Evolutionary conservation across 2,888 invertebrate genomes (phyloP).

Genomic region (Tanypteryx hageni): DNA sequence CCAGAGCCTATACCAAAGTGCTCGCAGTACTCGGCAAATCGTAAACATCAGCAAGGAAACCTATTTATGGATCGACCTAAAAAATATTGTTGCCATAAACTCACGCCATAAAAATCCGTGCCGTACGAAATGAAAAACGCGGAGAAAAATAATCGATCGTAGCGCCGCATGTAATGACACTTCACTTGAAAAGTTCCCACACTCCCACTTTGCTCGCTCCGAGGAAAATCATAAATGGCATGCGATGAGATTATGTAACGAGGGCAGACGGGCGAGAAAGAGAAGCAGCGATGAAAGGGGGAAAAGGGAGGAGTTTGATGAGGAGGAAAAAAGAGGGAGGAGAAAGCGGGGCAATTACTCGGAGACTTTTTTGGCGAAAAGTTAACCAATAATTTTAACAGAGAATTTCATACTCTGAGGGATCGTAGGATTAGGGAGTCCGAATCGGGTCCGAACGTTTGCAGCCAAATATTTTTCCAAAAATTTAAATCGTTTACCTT

Average conservation of each 20-base stretch:
- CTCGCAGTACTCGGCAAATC: too few species aligned
- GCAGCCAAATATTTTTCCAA: too few species aligned
- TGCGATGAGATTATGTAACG: not conserved
- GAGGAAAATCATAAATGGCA: not conserved
- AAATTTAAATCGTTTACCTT: too few species aligned
- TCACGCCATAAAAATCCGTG: not conserved
- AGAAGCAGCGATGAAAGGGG: not conserved
- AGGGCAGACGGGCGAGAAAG: conserved; percentile 24
- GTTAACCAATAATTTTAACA: too few species aligned
- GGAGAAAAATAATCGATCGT: not conserved
- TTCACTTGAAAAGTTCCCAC: not conserved
- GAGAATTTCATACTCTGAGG: too few species aligned
- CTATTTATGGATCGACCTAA: not conserved
- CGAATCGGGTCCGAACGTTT: too few species aligned
- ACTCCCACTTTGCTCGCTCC: not conserved
- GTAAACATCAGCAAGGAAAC: not conserved
- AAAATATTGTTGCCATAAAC: not conserved
- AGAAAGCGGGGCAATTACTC: not conserved
- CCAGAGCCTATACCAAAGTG: too few species aligned
- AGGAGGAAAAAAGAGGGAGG: not conserved
- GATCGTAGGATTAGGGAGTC: too few species aligned
- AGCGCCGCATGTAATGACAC: not conserved
- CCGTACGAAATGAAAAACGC: not conserved
- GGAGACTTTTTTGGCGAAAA: too few species aligned
- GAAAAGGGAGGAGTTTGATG: not conserved